Conservation (phyloP, 2,113 vertebrate species). For the Lepus europaeus region DNA sequence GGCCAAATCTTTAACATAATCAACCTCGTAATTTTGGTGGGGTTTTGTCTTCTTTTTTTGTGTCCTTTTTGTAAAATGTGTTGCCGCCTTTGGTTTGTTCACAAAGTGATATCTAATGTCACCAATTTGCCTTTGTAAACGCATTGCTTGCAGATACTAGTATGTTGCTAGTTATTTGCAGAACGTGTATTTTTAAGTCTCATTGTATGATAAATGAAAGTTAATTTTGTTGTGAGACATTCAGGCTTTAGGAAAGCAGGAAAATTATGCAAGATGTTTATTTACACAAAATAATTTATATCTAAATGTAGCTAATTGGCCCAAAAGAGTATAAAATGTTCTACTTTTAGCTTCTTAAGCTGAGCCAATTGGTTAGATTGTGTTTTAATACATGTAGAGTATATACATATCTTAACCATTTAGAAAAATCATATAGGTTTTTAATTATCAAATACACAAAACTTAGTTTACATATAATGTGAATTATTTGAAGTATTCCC, state of each 20-base stretch:
- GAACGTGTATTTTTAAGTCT: not conserved
- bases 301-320: not conserved
- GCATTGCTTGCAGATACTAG: not conserved
- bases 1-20: constrained; percentile 28
- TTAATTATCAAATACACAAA: constrained; percentile 19
- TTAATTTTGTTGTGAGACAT: constrained; percentile 13
- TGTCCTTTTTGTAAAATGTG: not conserved
- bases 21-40: not conserved
- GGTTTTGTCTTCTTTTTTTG: not conserved
- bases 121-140: not conserved
- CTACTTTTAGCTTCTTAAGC: not conserved
- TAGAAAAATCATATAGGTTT: constrained; percentile 10
- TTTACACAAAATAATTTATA: not conserved
- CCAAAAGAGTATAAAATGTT: not conserved
- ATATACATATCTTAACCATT: not conserved
- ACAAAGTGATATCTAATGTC: not conserved
- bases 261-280: not conserved
- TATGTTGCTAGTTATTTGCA: not conserved
- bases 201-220: not conserved
- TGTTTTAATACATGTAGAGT: not conserved
- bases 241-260: not conserved
- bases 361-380: not conserved
- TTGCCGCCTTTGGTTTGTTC: constrained; percentile 10
- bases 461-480: not conserved
- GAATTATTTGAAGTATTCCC: constrained; percentile 47